phyloP scores from a whole-genome alignment of 2,113 vertebrate species.

The Chaetorhynchus papuensis region DNA sequence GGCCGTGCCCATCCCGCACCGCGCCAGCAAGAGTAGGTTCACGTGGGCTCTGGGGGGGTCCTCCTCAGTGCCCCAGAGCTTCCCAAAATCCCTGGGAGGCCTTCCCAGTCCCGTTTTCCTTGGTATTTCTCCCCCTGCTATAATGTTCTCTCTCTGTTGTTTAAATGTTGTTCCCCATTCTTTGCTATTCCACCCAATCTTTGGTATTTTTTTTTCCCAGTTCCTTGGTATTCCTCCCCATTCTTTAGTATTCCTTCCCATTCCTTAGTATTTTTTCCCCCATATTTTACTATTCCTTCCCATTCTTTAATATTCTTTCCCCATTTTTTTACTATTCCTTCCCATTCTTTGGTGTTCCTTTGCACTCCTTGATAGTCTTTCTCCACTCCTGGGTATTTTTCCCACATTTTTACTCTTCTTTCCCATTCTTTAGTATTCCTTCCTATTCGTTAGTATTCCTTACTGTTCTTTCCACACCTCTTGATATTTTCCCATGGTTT shows the following conservation, averaged over 20 bases:
- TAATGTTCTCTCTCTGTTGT: rapidly evolving
- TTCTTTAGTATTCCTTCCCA: not conserved
- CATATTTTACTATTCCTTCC: not conserved
- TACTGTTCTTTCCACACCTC: not conserved
- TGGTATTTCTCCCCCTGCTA: not conserved
- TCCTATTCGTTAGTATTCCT: not conserved
- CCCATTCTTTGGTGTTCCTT: not conserved
- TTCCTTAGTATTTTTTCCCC: not conserved
- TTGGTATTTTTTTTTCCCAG: not conserved
- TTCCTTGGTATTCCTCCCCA: not conserved
- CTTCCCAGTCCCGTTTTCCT: not conserved
- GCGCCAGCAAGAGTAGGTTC: constrained; percentile 89
- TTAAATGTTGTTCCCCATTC: not conserved
- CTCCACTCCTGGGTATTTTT: not conserved
- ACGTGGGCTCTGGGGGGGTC: rapidly evolving
- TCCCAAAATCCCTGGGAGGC: not conserved
- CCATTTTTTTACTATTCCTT: not conserved
- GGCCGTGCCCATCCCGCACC: constrained; percentile 95
- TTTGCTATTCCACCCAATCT: too few relatives aligned
- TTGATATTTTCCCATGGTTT: not conserved
- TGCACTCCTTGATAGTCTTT: not conserved
- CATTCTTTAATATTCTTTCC: not conserved
- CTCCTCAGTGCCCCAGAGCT: not conserved
- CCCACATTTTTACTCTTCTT: not conserved
- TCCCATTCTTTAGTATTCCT: not conserved